phyloP scores from a whole-genome alignment of 2,113 vertebrate genomes.

The cattle (Bos taurus) region DNA sequence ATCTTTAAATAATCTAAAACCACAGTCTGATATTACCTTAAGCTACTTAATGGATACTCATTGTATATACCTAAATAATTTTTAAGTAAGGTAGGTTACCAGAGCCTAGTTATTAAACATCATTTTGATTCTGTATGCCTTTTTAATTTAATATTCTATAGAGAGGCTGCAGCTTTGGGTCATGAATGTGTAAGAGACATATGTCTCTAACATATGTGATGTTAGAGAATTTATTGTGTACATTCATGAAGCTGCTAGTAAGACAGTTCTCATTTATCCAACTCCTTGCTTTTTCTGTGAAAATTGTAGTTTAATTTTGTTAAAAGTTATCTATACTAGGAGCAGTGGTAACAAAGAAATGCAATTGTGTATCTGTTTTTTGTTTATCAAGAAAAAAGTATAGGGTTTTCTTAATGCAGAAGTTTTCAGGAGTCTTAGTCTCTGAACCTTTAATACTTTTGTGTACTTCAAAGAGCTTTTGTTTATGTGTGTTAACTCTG shows the following conservation, averaged over 20 bases:
- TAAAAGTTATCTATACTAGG: not conserved
- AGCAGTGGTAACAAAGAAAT: not conserved
- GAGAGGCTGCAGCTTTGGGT: not conserved
- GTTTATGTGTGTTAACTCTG: not conserved
- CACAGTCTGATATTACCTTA: not conserved
- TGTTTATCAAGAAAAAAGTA: not conserved
- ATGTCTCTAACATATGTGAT: not conserved
- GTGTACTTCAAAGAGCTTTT: not conserved
- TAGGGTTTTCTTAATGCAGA: not conserved
- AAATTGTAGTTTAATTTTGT: not conserved
- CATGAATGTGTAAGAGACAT: not conserved
- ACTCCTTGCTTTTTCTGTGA: not conserved
- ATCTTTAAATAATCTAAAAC: not conserved
- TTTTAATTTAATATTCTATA: not conserved
- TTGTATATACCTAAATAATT: not conserved
- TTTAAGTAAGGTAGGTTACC: not conserved
- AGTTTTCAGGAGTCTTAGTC: not conserved
- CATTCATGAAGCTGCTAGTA: not conserved
- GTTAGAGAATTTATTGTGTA: not conserved
- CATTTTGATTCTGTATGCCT: not conserved
- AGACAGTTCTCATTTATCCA: not conserved
- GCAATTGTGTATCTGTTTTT: not conserved
- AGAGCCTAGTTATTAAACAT: not conserved
- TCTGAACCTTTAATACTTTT: not conserved
- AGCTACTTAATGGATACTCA: not conserved